phyloP scores from a whole-genome alignment of 2,797 vertebrate species.

The Acestrorhynchus altus region DNA sequence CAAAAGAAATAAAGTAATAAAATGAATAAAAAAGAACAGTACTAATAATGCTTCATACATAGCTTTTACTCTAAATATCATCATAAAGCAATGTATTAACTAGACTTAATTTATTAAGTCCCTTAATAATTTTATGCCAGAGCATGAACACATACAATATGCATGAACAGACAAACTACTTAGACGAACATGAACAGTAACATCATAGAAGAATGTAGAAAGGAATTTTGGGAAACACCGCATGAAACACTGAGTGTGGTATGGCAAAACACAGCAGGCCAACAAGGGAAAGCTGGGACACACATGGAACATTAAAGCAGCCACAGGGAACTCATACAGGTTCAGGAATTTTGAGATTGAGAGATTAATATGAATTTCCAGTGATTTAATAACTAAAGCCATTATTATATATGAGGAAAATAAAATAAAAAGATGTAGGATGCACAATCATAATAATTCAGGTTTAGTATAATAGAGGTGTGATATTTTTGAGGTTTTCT shows the following conservation, averaged over 20 bases:
- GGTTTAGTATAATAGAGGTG: slow-evolving; percentile 1
- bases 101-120: not conserved
- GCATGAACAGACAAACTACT: not conserved
- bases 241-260: slow-evolving; percentile 3
- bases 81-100: not conserved
- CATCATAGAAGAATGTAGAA: not conserved
- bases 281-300: not conserved
- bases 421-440: not conserved
- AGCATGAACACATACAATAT: not conserved
- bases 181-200: not conserved
- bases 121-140: not conserved
- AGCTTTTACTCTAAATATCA: too few relatives aligned
- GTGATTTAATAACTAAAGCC: not conserved
- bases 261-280: not conserved
- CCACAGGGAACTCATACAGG: not conserved
- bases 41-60: too few relatives aligned
- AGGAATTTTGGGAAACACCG: not conserved
- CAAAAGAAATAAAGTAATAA: too few relatives aligned
- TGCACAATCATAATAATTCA: not conserved
- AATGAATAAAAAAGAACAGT: too few relatives aligned
- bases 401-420: not conserved
- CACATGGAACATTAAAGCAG: not conserved
- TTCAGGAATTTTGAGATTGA: not conserved
- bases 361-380: not conserved
- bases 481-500: too few relatives aligned